phyloP scores from a whole-genome alignment of 2,113 vertebrate species.

The Gymnorhina tibicen region DNA sequence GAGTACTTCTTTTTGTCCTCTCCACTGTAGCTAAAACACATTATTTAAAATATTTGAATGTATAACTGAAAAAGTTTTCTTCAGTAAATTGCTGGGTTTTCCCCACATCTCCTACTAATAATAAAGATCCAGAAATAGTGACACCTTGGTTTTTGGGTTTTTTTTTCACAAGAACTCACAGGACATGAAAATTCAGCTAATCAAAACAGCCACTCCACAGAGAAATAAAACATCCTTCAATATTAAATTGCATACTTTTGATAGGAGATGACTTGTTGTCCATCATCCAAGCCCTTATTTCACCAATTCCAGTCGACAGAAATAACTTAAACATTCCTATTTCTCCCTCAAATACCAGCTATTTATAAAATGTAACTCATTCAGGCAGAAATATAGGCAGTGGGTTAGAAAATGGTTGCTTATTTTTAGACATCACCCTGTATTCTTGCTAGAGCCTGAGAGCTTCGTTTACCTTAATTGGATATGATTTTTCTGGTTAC shows the following conservation, averaged over 20 bases:
- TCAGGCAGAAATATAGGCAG: not conserved
- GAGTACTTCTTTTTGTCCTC: not conserved
- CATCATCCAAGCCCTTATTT: not conserved
- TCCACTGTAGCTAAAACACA: not conserved
- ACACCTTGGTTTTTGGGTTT: not conserved
- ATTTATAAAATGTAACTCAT: conserved; percentile 7
- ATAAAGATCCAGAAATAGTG: not conserved
- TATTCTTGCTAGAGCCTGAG: not conserved
- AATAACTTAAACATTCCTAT: not conserved
- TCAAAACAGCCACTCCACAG: not conserved
- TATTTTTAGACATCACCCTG: conserved; percentile 35
- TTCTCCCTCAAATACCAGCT: not conserved
- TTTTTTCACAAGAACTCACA: not conserved
- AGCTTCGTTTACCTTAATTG: conserved; percentile 6
- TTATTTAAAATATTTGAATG: not conserved
- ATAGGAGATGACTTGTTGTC: not conserved
- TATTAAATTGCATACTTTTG: not conserved
- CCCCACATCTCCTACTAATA: not conserved
- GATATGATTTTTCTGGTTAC: conserved; percentile 16
- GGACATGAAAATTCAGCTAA: not conserved
- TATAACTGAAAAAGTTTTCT: not conserved
- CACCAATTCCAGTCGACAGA: not conserved
- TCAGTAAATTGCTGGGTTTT: not conserved
- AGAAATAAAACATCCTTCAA: not conserved
- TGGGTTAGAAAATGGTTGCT: not conserved